Evolutionary conservation across 2,797 vertebrate species (phyloP), one percentile per base, ranked within the genome.

Genomic region (Sebastes steindachneri): DNA sequence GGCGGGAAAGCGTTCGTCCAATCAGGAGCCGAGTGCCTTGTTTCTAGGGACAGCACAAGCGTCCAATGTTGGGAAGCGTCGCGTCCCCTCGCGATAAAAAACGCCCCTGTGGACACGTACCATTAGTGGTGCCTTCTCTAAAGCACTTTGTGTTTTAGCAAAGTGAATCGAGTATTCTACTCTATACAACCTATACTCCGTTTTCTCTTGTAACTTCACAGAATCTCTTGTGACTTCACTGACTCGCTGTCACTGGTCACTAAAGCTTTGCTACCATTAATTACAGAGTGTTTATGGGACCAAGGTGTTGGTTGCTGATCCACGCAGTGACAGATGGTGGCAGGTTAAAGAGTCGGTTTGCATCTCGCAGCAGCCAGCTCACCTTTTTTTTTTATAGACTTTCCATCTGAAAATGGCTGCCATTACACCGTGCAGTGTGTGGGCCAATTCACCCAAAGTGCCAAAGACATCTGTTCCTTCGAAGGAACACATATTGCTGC

Each of bases 311-410:
- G 19, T 19, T 25, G 64, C 66, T 57, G 64, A 85, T 78, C 55
- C 73, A 77, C 33, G 23, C 28, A 69, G 59, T 74, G 82, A 78
- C 86, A 91, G 80, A 87, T 91, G 86, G 82, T 26, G 55, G 69
- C 58, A 80, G 82, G 77, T 82, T 83, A 83, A 65, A 83, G 29
- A 77, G 77, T 80, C 41, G 6, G 14, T 75, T 53, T 28, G 65
- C 73, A 41, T 75, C 48, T 72, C 23, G 3, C 57, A 67, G 67
- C 75, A 88, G 71, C 72, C 81, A 55, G 48, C 72, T 71, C 6
- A 14, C 14, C 28, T 63, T 72, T 55, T 86, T 79, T 1, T 79
- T 37, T 33, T 59, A 81, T 28, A 62, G 75, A 73, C 75, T 75
- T 73, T 71, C 45, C 0, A 1, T 62, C 41, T 68, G 15, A 74